Evolutionary conservation across 2,113 vertebrate genomes (phyloP).

Genomic region (Leptocoma aspasia): DNA sequence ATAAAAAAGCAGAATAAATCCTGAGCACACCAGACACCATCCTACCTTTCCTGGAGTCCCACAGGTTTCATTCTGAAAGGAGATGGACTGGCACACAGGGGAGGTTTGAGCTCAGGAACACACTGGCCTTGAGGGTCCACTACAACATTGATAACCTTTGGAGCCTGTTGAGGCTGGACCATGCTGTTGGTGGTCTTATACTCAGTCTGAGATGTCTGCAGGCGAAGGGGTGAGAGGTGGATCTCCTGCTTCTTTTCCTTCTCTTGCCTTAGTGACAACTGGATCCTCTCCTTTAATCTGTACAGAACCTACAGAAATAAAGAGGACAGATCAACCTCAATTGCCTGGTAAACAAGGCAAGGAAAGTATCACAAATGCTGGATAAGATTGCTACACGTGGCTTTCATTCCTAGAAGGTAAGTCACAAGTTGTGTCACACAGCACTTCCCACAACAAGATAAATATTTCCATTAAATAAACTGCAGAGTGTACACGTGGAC

Average conservation of each 20-base stretch:
- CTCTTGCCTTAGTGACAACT: slow-evolving; percentile 82
- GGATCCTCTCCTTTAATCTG: slow-evolving; percentile 88
- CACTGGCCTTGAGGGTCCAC: slow-evolving; percentile 75
- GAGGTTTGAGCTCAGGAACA: slow-evolving; percentile 79
- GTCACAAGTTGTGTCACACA: neutral
- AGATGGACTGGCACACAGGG: slow-evolving; percentile 78
- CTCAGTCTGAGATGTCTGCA: slow-evolving; percentile 72
- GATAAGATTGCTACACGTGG: neutral
- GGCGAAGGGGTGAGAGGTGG: slow-evolving; percentile 74
- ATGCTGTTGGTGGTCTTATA: slow-evolving; percentile 81
- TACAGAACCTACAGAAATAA: slow-evolving; percentile 85
- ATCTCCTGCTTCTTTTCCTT: slow-evolving; percentile 85
- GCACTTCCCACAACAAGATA: neutral
- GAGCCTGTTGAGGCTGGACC: slow-evolving; percentile 84
- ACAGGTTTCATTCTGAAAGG: slow-evolving; percentile 97
- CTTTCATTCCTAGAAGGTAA: neutral
- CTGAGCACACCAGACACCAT: neutral
- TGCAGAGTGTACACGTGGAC: neutral
- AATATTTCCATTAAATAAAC: slow-evolving; percentile 25
- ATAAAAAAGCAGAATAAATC: neutral
- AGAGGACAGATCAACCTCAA: neutral
- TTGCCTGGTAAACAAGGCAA: neutral
- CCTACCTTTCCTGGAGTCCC: slow-evolving; percentile 91
- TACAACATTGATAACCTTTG: slow-evolving; percentile 72
- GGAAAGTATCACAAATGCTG: neutral